These are phyloP conservation scores for Aplysina aerophoba DNA, from an alignment of 37 sponge, comb jelly and placozoan genomes.

Conservation along the genomic window DNA sequence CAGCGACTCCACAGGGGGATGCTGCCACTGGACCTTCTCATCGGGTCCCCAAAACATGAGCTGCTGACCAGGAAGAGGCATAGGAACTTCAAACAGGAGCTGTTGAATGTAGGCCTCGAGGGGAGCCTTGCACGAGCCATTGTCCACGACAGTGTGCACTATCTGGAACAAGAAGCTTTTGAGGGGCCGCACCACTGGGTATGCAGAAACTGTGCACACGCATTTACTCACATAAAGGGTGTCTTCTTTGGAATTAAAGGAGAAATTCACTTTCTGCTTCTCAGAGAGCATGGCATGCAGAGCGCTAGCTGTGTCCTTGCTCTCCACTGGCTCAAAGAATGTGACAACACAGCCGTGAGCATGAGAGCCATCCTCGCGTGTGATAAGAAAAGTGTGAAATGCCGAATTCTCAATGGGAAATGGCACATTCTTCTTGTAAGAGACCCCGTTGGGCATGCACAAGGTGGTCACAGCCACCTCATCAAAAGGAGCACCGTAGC, in stretches of 20 bases:
- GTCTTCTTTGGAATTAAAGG: slow-evolving; percentile 24
- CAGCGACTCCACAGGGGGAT: slow-evolving; percentile 43
- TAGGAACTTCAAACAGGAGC: slow-evolving; percentile 71
- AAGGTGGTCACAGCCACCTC: slow-evolving; percentile 68
- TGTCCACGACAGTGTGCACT: background rate
- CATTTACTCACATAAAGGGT: slow-evolving; percentile 56
- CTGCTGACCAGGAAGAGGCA: slow-evolving; percentile 77
- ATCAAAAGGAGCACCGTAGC: slow-evolving; percentile 56
- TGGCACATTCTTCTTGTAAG: slow-evolving; percentile 53
- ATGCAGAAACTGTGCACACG: slow-evolving; percentile 61
- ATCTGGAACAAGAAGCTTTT: slow-evolving; percentile 64
- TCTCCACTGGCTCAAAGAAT: slow-evolving; percentile 56
- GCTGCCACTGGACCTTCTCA: slow-evolving; percentile 40
- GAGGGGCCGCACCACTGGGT: slow-evolving; percentile 54
- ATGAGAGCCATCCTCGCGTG: slow-evolving; percentile 81
- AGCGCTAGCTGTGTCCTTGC: slow-evolving; percentile 26
- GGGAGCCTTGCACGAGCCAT: slow-evolving; percentile 44
- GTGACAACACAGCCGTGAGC: slow-evolving; percentile 74
- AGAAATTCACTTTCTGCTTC: slow-evolving; percentile 9
- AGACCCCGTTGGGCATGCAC: slow-evolving; percentile 83
- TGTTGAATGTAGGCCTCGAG: slow-evolving; percentile 84
- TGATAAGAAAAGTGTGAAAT: slow-evolving; percentile 88
- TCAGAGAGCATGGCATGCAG: slow-evolving; percentile 35
- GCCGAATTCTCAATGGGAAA: background rate
- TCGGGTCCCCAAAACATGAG: slow-evolving; percentile 67